Conservation (phyloP, 2,797 vertebrate species). For the Chlorospingus semifuscus region DNA sequence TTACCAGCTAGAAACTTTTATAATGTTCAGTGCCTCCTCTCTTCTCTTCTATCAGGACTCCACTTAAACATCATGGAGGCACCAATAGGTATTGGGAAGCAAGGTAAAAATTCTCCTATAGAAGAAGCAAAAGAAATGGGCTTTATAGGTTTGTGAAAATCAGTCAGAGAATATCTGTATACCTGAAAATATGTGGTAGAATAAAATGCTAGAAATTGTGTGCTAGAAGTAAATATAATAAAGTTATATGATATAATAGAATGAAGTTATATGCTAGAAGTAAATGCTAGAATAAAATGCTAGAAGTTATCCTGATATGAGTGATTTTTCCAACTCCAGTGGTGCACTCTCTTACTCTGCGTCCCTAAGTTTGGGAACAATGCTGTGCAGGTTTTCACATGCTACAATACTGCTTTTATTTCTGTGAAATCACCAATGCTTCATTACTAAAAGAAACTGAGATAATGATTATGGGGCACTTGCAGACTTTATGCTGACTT, state of each 20-base stretch:
- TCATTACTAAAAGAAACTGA: neutral
- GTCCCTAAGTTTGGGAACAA: neutral
- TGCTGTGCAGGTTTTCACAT: neutral
- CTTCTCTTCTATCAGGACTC: neutral
- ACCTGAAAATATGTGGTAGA: neutral
- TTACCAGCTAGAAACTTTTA: neutral
- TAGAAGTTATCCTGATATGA: neutral
- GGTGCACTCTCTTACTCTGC: neutral
- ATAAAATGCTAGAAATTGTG: neutral
- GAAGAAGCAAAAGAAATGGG: neutral
- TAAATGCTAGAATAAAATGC: neutral
- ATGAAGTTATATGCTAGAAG: neutral
- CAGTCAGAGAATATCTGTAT: neutral
- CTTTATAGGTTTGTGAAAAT: neutral
- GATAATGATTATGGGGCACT: neutral
- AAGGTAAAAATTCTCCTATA: neutral
- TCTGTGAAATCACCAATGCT: neutral
- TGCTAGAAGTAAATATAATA: neutral
- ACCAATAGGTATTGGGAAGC: neutral
- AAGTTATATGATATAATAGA: neutral
- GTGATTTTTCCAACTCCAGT: neutral
- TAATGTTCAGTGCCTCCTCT: neutral
- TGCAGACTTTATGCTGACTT: constrained; percentile 2
- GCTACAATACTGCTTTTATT: neutral
- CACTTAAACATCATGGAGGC: neutral